Evolutionary conservation across 2,888 invertebrate species (phyloP).

Genomic region (Drosophila diplacantha): DNA sequence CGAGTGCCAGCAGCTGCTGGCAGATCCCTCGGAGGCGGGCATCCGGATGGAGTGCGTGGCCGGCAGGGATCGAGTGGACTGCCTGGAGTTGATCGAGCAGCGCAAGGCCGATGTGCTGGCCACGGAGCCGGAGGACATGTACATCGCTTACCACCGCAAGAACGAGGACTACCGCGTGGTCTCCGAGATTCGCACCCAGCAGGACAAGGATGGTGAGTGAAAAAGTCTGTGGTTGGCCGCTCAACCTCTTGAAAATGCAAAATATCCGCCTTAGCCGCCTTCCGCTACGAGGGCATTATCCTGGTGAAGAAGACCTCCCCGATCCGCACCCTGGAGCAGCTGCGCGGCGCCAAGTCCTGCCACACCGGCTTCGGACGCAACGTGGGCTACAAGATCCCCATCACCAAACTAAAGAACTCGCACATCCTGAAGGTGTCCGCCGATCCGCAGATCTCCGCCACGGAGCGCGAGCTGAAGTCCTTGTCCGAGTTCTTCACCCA

Average conservation of each 20-base stretch:
- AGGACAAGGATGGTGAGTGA: conserved; percentile 81
- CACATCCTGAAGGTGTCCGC: conserved; percentile 77
- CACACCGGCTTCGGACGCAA: conserved; percentile 92
- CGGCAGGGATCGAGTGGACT: conserved; percentile 84
- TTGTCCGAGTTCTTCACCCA: conserved; percentile 87
- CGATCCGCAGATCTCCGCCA: conserved; percentile 75
- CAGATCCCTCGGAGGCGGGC: conserved; percentile 77
- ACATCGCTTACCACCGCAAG: conserved; percentile 85
- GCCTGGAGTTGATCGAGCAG: conserved; percentile 86
- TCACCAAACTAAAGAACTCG: conserved; percentile 86
- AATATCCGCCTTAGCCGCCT: conserved; percentile 79
- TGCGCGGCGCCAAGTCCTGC: conserved; percentile 89
- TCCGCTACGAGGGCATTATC: conserved; percentile 89
- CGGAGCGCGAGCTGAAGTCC: conserved; percentile 89
- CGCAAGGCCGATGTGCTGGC: conserved; percentile 89
- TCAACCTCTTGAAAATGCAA: neutral
- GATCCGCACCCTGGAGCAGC: conserved; percentile 82
- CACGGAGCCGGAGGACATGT: conserved; percentile 93
- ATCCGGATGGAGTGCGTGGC: conserved; percentile 83
- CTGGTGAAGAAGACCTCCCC: conserved; percentile 87
- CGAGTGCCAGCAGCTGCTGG: conserved; percentile 80
- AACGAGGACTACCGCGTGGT: conserved; percentile 87
- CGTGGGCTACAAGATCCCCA: conserved; percentile 91
- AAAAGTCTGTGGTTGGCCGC: too few relatives aligned
- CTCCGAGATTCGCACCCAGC: conserved; percentile 86